Percentiles rank a stretch among this genome's conserved stretches.
phyloP scores from a whole-genome alignment of 2,113 vertebrate species.

The Arvicanthis niloticus region DNA sequence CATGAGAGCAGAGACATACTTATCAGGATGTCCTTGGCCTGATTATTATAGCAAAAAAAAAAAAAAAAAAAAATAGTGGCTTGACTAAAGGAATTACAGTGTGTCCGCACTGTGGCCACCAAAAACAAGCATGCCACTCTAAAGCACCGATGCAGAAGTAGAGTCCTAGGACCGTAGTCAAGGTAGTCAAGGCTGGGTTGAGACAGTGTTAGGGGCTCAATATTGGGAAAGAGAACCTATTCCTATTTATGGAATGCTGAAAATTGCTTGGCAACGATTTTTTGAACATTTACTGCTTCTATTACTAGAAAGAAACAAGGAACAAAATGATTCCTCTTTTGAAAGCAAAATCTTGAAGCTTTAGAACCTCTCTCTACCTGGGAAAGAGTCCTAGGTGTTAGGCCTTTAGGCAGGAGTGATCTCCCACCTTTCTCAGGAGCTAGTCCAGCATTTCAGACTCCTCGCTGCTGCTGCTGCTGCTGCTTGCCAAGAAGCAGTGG shows the following conservation, averaged over 20 bases:
- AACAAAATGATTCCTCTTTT: conserved; percentile 45
- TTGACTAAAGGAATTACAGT: conserved; percentile 62
- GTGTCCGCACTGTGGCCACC: neutral
- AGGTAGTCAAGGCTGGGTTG: neutral
- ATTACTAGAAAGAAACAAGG: conserved; percentile 46
- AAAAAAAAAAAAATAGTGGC: conserved; percentile 24
- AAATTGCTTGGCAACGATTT: conserved; percentile 3
- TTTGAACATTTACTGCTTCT: conserved; percentile 29
- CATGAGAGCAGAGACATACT: conserved; percentile 65
- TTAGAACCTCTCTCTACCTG: neutral
- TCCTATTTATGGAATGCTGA: neutral
- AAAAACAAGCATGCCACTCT: conserved; percentile 45
- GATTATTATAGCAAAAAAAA: conserved; percentile 48
- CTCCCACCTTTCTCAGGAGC: neutral
- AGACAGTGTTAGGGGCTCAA: neutral
- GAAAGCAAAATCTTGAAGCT: neutral
- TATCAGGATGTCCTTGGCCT: conserved; percentile 60
- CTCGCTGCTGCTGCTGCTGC: neutral
- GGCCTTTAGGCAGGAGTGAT: neutral
- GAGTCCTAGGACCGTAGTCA: conserved; percentile 31
- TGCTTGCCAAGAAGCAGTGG: neutral
- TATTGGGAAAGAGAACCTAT: neutral
- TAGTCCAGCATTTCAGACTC: neutral
- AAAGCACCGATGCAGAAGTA: conserved; percentile 30
- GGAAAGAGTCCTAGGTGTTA: neutral